Evolutionary conservation across 2,113 vertebrate species (phyloP).

Genomic region (Ochotona curzoniae): DNA sequence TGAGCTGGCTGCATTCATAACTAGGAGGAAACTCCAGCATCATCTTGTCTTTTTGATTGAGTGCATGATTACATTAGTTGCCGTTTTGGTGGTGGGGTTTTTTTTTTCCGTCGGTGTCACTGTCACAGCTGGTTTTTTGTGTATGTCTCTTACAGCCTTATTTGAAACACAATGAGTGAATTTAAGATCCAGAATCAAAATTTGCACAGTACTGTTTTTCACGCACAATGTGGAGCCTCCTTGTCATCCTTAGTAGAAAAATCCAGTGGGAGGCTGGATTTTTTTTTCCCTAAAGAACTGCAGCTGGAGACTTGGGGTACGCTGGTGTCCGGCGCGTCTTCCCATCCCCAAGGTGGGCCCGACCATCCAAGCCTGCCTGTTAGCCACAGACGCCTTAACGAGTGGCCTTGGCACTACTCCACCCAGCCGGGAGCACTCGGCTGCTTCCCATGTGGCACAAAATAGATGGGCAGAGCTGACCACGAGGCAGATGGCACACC

Average conservation of each 20-base stretch:
- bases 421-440: conserved; percentile 62
- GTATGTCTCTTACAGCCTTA: conserved; percentile 74
- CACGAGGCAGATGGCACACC: neutral
- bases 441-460: conserved; percentile 63
- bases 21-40: conserved; percentile 34
- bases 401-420: conserved; percentile 45
- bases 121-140: conserved; percentile 73
- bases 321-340: conserved; percentile 33
- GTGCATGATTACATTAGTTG: conserved; percentile 61
- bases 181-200: conserved; percentile 65
- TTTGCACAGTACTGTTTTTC: conserved; percentile 49
- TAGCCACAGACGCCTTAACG: conserved; percentile 40
- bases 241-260: conserved; percentile 34
- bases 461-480: neutral
- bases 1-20: conserved; percentile 97
- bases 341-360: neutral
- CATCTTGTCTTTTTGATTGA: neutral
- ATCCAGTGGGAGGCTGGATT: conserved; percentile 28
- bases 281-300: neutral
- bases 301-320: conserved; percentile 56
- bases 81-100: conserved; percentile 77
- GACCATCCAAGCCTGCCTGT: conserved; percentile 4
- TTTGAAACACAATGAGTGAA: conserved; percentile 51
- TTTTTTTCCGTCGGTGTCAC: conserved; percentile 63
- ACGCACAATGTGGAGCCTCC: conserved; percentile 62